A percentile compares a stretch with the other conserved stretches of the same genome.
Conservation (phyloP, 2,113 vertebrate species). For the Puma concolor region DNA sequence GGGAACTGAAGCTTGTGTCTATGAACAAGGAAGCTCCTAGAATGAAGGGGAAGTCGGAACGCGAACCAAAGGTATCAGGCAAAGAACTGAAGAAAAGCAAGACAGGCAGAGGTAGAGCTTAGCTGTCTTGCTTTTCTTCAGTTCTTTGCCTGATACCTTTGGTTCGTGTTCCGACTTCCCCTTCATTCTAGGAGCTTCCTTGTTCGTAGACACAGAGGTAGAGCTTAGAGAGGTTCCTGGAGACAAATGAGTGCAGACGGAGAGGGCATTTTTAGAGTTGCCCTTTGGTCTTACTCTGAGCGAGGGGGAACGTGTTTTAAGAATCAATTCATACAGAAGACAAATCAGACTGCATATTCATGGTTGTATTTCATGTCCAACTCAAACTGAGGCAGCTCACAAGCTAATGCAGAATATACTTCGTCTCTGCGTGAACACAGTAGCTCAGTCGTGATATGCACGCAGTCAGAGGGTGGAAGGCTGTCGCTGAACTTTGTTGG, state of each 20-base stretch:
- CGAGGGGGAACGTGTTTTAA: neutral
- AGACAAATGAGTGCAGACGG: neutral
- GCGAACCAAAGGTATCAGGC: neutral
- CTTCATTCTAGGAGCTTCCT: no score
- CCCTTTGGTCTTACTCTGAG: neutral
- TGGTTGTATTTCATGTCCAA: neutral
- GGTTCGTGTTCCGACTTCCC: no score
- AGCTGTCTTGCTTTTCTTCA: no score
- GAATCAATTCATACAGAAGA: neutral
- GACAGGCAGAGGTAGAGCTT: no score
- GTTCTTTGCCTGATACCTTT: no score
- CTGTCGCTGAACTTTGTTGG: slow-evolving; percentile 13
- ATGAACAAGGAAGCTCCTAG: neutral
- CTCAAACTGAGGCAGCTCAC: neutral
- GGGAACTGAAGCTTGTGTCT: neutral
- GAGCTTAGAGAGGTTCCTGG: neutral
- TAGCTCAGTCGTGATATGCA: neutral
- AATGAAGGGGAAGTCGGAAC: neutral
- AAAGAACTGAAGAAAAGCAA: neutral
- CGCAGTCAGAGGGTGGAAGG: neutral
- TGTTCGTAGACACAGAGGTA: neutral
- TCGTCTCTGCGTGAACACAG: neutral
- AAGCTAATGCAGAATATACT: neutral
- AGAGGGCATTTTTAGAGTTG: neutral
- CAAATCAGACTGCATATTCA: neutral